Evolutionary conservation across 2,888 invertebrate genomes (phyloP), one percentile per base, ranked within the genome.

Genomic region (Drosophila mimetica): DNA sequence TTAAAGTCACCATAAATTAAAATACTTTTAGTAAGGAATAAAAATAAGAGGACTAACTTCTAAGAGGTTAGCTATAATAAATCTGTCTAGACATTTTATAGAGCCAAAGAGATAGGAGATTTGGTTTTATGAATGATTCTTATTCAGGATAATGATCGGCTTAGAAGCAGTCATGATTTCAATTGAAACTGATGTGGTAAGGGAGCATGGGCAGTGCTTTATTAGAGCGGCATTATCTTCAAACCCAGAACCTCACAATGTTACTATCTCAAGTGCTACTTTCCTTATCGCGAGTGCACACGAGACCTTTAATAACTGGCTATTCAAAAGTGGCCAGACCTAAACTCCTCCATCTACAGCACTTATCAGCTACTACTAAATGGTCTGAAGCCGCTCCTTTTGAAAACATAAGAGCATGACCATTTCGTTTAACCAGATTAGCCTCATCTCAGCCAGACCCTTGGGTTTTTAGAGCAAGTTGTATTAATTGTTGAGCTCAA

Each of bases 111-210:
- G 4, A 4, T 39, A 5, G 1, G 9, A 0, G 11, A 11, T 18
- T 9, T 1, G 4, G 11, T 0, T 25, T 42, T n/a, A 3, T 4
- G 8, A n/a, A 8, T n/a, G 3, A 22, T 8, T 5, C 11, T 16
- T 44, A 28, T 44, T 44, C 0, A 4, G 9, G 11, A 9, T 28
- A 2, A 28, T 16, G 14, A 9, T 44, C 9, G 13, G 41, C 3
- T 22, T 41, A 41, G 20, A 89, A 90, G 66, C 88, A 90, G 30
- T 52, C 50, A 79, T 79, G 14, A 6, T 53, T 52, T 20, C 34
- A 3, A 9, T 57, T 30, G 22, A 48, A 83, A 77, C 75, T 83
- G 69, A 77, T 83, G 72, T 30, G 7, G 20, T 13, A 7, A 9
- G 34, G 11, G 7, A 39, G 18, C 11, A 13, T 39, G 13, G 39